phyloP scores from a whole-genome alignment of 2,888 invertebrate genomes.

The Rhamphomyia laevipes region DNA sequence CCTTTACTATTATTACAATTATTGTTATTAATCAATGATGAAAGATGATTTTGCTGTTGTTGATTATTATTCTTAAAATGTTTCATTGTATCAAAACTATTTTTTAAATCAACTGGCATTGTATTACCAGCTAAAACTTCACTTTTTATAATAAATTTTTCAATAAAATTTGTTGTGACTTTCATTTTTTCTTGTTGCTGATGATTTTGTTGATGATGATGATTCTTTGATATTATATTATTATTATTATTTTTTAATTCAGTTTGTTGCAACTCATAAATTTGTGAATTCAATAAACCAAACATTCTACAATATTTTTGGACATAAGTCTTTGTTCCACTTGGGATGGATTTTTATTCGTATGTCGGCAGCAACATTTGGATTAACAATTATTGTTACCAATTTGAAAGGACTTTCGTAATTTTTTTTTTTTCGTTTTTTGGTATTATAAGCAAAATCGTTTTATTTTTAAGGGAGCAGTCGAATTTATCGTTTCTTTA shows the following conservation, averaged over 20 bases:
- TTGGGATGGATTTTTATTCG: no score
- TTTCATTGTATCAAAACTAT: not conserved
- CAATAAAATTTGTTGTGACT: constrained; percentile 29
- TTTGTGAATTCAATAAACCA: constrained; percentile 30
- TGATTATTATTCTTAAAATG: not conserved
- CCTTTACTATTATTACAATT: not conserved
- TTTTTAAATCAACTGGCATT: not conserved
- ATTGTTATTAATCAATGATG: not conserved
- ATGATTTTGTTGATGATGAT: not conserved
- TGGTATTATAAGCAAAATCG: no score
- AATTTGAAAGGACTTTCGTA: no score
- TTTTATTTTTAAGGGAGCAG: no score
- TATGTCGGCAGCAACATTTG: no score
- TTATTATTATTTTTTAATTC: constrained; percentile 21
- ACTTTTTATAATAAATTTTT: constrained; percentile 29
- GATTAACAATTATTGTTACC: no score
- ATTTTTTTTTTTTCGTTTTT: no score
- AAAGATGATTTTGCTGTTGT: not conserved
- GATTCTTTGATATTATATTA: constrained; percentile 1
- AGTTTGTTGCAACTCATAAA: constrained; percentile 28
- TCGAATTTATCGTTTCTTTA: no score
- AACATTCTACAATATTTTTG: constrained; percentile 24
- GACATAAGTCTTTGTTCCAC: no score
- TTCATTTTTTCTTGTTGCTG: constrained; percentile 18
- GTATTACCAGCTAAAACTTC: constrained; percentile 28